Percentiles rank a stretch among this genome's conserved stretches.
Evolutionary conservation across 1,140 invertebrate genomes (phyloP).

Genomic region (Whitmania pigra): DNA sequence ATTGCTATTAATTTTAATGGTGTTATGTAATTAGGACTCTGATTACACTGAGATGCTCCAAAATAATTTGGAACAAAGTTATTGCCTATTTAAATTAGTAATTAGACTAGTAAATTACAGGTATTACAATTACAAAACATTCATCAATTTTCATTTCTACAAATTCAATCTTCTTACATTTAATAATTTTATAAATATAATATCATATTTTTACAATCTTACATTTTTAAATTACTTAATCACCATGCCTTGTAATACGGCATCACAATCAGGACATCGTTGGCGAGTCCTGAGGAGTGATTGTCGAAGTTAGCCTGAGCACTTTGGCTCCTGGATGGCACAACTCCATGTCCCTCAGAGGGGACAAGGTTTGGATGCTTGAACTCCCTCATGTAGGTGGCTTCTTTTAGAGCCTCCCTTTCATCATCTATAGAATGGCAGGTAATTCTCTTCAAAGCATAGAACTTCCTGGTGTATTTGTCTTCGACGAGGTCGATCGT

Average conservation of each 20-base stretch:
- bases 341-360: constrained; percentile 56
- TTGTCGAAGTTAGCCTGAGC: constrained; percentile 20
- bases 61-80: background rate
- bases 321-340: constrained; percentile 28
- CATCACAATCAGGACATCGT: constrained; percentile 61
- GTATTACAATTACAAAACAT: too few relatives aligned
- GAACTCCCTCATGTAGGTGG: constrained; percentile 58
- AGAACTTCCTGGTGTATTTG: constrained; percentile 54
- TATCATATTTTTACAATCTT: background rate
- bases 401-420: constrained; percentile 58
- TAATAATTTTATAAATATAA: background rate
- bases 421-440: constrained; percentile 69
- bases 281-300: constrained; percentile 34
- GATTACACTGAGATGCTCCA: background rate
- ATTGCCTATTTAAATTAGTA: too few relatives aligned
- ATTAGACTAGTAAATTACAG: too few relatives aligned
- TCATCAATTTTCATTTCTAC: too few relatives aligned
- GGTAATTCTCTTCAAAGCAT: constrained; percentile 66
- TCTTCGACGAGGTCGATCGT: constrained; percentile 66
- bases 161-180: background rate
- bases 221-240: background rate
- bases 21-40: background rate
- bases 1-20: background rate
- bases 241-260: constrained; percentile 58
- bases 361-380: constrained; percentile 65